Base-by-base conservation (phyloP, 2,888 invertebrate genomes). In the Junonia oenone region DNA sequence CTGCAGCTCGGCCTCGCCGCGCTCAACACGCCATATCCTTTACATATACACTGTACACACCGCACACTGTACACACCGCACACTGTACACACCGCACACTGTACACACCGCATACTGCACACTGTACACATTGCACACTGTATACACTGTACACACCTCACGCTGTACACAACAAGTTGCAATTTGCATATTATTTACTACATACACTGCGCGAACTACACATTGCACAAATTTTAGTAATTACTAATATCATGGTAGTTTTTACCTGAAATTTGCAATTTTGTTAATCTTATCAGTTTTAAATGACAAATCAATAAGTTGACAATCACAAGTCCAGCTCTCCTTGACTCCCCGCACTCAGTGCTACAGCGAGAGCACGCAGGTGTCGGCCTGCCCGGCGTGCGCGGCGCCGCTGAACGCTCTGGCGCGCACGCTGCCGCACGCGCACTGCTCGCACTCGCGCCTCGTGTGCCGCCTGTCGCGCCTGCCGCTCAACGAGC, bases 381-480 rank as follows among this genome's bases (percentile, higher is more conserved):
- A 93, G 69, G 97, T 96, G 84, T 91, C 96, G 0, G 95, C 96
- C 67, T 99, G 99, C 78, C 99, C 99, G 0, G 97, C 98, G 51
- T 99, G 99, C 83, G 94, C 95, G 76, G 94, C 95, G 67, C 95
- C 96, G 70, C 93, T 99, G 56, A 96, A 96, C 83, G 92, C 94
- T 66, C 92, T 99, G 63, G 99, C 99, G 0, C 93, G 93, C 54
- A 90, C 93, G 31, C 91, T 99, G 75, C 99, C 99, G 59, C 96
- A 95, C 83, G 98, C 99, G 61, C 99, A 99, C 91, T 98, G 98
- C 83, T 96, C 97, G 51, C 99, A 99, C 85, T 98, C 98, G 63
- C 93, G 98, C 52, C 93, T 99, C 52, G 96, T 99, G 72, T 99
- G 99, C 83, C 93, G 93, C 75, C 94, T 99, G 68, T 96, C 97